phyloP scores from a whole-genome alignment of 2,113 vertebrate genomes.

The Micronisus gabar region DNA sequence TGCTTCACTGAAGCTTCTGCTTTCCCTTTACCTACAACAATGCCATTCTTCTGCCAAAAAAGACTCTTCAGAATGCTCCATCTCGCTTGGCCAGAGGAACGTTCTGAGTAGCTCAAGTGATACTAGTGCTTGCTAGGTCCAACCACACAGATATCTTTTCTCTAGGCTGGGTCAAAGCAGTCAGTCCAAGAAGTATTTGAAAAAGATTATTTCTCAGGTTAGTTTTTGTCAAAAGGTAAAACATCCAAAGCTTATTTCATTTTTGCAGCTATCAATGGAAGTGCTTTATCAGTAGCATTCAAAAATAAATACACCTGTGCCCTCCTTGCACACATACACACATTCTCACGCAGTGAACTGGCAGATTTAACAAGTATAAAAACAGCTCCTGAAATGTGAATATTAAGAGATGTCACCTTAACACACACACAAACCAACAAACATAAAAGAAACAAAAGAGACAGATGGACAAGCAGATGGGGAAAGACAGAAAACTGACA shows the following conservation, averaged over 20 bases:
- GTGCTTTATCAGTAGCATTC: neutral
- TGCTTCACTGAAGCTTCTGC: neutral
- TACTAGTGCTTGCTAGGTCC: neutral
- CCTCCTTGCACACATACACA: neutral
- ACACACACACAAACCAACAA: slow-evolving; percentile 7
- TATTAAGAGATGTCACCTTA: neutral
- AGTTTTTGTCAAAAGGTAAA: neutral
- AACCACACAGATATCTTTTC: neutral
- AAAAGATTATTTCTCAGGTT: neutral
- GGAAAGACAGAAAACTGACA: slow-evolving; percentile 16
- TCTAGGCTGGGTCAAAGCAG: neutral
- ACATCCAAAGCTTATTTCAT: neutral
- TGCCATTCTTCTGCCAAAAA: neutral
- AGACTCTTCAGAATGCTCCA: neutral
- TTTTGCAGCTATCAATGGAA: neutral
- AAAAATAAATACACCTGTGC: neutral
- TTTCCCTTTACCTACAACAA: neutral
- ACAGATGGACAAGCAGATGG: slow-evolving; percentile 43
- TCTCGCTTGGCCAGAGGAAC: neutral
- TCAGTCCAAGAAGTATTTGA: neutral
- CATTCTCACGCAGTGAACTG: neutral
- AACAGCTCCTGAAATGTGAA: neutral
- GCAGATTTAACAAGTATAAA: neutral
- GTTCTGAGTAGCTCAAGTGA: neutral
- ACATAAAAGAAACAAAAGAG: slow-evolving; percentile 30